Evolutionary conservation across 2,113 vertebrate species (phyloP).

Genomic region (Himantopus leucocephalus): DNA sequence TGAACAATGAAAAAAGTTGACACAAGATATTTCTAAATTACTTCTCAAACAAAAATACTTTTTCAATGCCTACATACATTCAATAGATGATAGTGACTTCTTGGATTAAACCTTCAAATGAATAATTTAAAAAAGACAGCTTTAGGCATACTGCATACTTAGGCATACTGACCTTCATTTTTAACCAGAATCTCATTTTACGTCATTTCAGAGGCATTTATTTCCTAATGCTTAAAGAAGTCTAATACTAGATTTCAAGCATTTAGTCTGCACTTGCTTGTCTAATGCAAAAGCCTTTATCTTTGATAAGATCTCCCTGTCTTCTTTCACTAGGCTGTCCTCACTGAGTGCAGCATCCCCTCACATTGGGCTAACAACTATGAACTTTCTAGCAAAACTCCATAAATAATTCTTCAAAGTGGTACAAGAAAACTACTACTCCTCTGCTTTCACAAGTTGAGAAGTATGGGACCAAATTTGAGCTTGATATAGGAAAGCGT

Average conservation of each 20-base stretch:
- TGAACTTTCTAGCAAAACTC: not conserved
- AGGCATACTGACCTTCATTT: not conserved
- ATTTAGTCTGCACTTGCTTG: not conserved
- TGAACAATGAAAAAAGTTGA: not conserved
- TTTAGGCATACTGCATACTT: not conserved
- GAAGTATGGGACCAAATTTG: not conserved
- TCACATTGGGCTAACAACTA: not conserved
- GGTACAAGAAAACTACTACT: not conserved
- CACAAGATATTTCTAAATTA: not conserved
- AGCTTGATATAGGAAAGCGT: not conserved
- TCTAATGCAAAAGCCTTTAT: not conserved
- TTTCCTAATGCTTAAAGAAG: not conserved
- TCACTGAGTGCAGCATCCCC: not conserved
- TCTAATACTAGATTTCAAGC: not conserved
- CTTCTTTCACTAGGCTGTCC: not conserved
- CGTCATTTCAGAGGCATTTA: not conserved
- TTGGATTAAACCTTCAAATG: not conserved
- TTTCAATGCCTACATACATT: not conserved
- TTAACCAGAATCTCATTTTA: not conserved
- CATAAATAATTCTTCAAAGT: not conserved
- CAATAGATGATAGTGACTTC: not conserved
- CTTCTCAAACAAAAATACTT: not conserved
- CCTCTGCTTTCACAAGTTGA: not conserved
- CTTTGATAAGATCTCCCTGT: not conserved
- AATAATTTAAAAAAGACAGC: not conserved